phyloP scores from a whole-genome alignment of 1,140 invertebrate species.

The Stenopsyche tienmushanensis region DNA sequence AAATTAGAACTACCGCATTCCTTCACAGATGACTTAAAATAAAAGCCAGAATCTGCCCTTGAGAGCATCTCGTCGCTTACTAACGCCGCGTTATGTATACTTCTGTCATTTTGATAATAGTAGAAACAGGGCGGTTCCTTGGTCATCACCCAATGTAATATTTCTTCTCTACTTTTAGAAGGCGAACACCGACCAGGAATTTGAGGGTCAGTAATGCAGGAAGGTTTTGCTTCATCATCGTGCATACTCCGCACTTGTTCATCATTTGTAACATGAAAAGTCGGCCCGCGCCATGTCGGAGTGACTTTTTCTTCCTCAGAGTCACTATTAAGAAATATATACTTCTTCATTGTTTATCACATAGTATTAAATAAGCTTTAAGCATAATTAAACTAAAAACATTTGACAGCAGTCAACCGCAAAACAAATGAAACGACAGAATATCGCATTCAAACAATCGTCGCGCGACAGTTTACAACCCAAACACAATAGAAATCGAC shows the following conservation, averaged over 20 bases:
- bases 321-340: conserved; percentile 26
- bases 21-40: not conserved
- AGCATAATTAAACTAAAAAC: too few species aligned
- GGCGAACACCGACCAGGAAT: not conserved
- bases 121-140: conserved; percentile 27
- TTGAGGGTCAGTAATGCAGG: not conserved
- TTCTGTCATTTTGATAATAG: conserved; percentile 1
- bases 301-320: conserved; percentile 23
- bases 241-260: not conserved
- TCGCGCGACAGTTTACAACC: too few species aligned
- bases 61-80: not conserved
- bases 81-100: not conserved
- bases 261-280: too few species aligned
- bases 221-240: not conserved
- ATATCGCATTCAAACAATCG: too few species aligned
- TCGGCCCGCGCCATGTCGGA: not conserved
- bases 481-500: too few species aligned
- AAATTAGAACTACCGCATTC: too few species aligned
- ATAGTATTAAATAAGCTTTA: too few species aligned
- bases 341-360: conserved; percentile 19
- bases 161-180: conserved; percentile 30
- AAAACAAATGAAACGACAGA: too few species aligned
- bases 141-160: conserved; percentile 28
- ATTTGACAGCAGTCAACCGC: too few species aligned
- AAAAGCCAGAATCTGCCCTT: not conserved